These are phyloP conservation scores for Zele albiditarsus DNA, from an alignment of 2,888 invertebrate species.

Conservation along the genomic window DNA sequence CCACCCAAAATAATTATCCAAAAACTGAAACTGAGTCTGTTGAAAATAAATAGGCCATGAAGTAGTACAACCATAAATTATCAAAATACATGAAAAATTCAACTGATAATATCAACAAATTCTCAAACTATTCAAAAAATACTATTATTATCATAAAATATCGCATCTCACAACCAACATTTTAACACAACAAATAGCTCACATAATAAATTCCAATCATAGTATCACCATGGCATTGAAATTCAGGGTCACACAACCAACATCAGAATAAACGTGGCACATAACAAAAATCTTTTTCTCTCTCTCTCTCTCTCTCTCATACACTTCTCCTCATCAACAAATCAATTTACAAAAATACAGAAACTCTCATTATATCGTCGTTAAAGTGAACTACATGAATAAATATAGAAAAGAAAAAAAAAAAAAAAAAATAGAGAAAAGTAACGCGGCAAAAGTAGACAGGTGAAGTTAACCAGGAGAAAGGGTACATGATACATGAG, in stretches of 20 bases:
- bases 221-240: constrained; percentile 36
- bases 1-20: not conserved
- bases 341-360: not conserved
- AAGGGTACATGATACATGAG: constrained; percentile 34
- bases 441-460: constrained; percentile 43
- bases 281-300: constrained; percentile 8
- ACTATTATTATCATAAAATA: not conserved
- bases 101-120: not conserved
- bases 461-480: constrained; percentile 40
- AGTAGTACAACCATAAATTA: constrained; percentile 14
- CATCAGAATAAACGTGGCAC: constrained; percentile 20
- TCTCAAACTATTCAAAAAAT: no score
- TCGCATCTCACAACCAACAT: not conserved
- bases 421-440: not conserved
- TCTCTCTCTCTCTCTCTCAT: not conserved
- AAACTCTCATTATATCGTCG: not conserved
- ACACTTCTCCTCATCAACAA: not conserved
- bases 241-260: constrained; percentile 36
- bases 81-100: not conserved
- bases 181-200: not conserved
- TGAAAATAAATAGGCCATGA: constrained; percentile 33
- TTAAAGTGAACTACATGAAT: no score
- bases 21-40: not conserved
- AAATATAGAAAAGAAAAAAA: no score
- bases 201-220: not conserved